Evolutionary conservation across 1,140 invertebrate species (phyloP), one percentile per base, ranked within the genome.

Genomic region (Euura saliciscinereae): DNA sequence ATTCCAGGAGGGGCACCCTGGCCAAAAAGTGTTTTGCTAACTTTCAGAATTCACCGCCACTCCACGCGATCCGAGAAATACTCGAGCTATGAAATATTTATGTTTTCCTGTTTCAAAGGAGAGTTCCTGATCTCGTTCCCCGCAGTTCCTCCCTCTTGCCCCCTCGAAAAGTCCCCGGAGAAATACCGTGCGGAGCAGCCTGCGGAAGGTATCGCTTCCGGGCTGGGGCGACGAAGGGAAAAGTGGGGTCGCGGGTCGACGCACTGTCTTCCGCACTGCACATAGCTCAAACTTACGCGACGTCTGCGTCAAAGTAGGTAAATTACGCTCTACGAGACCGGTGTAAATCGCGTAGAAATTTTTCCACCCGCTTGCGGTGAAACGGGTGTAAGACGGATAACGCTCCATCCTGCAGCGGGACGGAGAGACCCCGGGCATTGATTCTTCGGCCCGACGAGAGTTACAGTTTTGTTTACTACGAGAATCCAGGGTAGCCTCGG

Each of bases 391-490:
- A 59, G 51, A 59, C 8, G 51, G 3, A 59, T 59, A 59, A 59
- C 51, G 51, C 51, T 59, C 51, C 13, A 8, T 6, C 13, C 6
- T 6, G 6, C 13, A 59, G 28, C 28, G 28, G 28, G 28, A 28
- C 1, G 28, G 28, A 28, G 28, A 28, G 28, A 8, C 51, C 51
- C 51, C 3, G 3, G 3, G 51, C 85, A 87, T 87, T 85, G 85
- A 87, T 87, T 87, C 85, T 76, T 84, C 79, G 78, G 78, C 74
- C 78, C 77, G 78, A 79, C 72, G 84, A 88, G 85, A 87, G 84
- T 88, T 88, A 88, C 86, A 86, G 86, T 83, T 88, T 87, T 88
- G 86, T 87, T 88, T 88, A 87, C 85, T 82, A 80, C 82, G 72
- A 77, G 76, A 6, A 59, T 74, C 80, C 82, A 81, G 85, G 81